phyloP scores from a whole-genome alignment of 2,113 vertebrate species.

The Oriolus oriolus region DNA sequence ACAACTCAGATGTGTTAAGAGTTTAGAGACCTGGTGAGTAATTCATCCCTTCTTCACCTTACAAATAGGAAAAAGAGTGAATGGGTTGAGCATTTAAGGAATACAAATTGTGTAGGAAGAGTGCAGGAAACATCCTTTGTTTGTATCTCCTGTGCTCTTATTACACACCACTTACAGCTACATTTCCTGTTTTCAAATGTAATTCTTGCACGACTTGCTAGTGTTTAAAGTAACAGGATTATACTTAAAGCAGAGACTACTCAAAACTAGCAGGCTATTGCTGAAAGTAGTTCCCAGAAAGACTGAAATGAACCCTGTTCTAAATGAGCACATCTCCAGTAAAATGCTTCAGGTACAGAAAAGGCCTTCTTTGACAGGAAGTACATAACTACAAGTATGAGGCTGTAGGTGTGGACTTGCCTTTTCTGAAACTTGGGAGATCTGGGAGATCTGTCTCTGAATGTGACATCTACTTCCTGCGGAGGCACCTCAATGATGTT shows the following conservation, averaged over 20 bases:
- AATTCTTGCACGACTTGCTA: neutral
- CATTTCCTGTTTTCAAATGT: neutral
- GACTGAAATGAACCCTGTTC: neutral
- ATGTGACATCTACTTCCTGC: neutral
- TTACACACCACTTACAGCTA: neutral
- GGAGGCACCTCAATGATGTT: neutral
- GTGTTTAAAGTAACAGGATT: neutral
- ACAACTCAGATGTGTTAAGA: neutral
- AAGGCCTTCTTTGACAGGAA: neutral
- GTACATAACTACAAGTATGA: neutral
- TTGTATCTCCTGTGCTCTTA: neutral
- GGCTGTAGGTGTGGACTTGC: neutral
- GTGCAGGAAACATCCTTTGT: neutral
- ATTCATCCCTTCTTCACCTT: neutral
- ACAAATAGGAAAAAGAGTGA: neutral
- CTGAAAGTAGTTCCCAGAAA: neutral
- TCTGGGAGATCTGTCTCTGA: neutral
- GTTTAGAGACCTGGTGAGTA: neutral
- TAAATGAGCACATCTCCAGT: neutral
- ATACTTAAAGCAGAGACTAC: neutral
- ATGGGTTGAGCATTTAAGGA: neutral
- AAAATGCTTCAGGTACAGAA: neutral
- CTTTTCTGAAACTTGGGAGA: neutral
- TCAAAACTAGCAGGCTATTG: neutral
- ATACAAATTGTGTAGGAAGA: neutral